Evolutionary conservation across 2,888 invertebrate species (phyloP).

Genomic region (Rhaphigaster nebulosa): DNA sequence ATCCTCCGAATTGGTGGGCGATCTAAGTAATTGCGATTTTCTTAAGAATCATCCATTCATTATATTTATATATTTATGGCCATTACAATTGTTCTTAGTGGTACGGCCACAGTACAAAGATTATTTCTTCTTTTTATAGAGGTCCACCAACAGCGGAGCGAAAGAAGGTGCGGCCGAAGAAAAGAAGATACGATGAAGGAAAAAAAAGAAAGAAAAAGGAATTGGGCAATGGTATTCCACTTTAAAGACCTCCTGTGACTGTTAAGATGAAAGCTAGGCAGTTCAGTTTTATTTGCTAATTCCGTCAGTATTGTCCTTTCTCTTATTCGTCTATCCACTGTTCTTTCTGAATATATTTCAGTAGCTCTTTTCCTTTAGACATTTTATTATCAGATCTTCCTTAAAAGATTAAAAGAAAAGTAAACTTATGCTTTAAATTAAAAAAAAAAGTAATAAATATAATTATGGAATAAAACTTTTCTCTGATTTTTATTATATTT

Average conservation of each 20-base stretch:
- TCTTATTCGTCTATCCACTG: background rate
- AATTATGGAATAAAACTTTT: too few relatives aligned
- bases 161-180: background rate
- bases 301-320: background rate
- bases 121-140: background rate
- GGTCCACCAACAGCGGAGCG: background rate
- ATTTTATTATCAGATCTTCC: background rate
- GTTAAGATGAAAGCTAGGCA: constrained; percentile 37
- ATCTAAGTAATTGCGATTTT: too few relatives aligned
- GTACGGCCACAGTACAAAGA: background rate
- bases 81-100: too few relatives aligned
- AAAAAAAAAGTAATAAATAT: too few relatives aligned
- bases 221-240: background rate
- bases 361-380: background rate
- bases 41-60: too few relatives aligned
- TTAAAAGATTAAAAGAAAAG: background rate
- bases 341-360: background rate
- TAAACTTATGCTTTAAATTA: background rate
- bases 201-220: background rate
- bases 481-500: too few relatives aligned
- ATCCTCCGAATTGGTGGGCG: too few relatives aligned
- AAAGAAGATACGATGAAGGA: background rate
- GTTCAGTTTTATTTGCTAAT: constrained; percentile 33
- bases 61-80: too few relatives aligned
- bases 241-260: background rate